These are phyloP conservation scores for Bimastos eiseni DNA, from an alignment of 2,888 invertebrate species.

Conservation along the genomic window DNA sequence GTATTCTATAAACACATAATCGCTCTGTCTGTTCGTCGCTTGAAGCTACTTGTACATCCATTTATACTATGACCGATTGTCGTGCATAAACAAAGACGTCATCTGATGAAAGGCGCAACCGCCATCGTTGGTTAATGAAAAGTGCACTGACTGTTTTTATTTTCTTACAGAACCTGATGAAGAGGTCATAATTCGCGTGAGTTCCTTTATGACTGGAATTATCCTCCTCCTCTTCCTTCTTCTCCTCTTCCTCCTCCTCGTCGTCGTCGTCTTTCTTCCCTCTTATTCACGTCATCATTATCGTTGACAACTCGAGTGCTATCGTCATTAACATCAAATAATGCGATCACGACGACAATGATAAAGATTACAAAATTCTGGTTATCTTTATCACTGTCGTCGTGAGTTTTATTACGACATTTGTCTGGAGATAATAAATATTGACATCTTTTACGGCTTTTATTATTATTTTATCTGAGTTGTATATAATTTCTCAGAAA, in stretches of 20 bases:
- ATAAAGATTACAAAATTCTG: too few relatives aligned
- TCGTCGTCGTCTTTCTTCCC: too few relatives aligned
- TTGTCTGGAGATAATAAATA: too few relatives aligned
- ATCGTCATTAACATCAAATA: neutral
- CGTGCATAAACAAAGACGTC: neutral
- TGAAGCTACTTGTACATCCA: neutral
- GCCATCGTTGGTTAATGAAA: neutral
- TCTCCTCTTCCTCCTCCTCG: too few relatives aligned
- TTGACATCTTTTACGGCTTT: neutral
- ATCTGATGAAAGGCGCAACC: neutral
- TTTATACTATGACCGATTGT: neutral
- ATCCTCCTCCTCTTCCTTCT: neutral
- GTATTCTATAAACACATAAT: neutral
- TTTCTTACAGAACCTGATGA: slow-evolving; percentile 31
- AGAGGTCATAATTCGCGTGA: slow-evolving; percentile 25
- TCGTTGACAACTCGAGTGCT: neutral
- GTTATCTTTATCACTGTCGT: neutral
- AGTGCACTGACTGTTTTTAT: neutral
- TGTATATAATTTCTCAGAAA: neutral
- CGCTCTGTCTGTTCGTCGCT: neutral
- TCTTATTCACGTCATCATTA: neutral
- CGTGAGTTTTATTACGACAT: too few relatives aligned
- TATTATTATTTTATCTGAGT: neutral
- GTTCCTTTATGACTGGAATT: neutral
- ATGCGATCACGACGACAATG: too few relatives aligned